Evolutionary conservation across 2,797 vertebrate species (phyloP).

Genomic region (Pachyuromys duprasi): DNA sequence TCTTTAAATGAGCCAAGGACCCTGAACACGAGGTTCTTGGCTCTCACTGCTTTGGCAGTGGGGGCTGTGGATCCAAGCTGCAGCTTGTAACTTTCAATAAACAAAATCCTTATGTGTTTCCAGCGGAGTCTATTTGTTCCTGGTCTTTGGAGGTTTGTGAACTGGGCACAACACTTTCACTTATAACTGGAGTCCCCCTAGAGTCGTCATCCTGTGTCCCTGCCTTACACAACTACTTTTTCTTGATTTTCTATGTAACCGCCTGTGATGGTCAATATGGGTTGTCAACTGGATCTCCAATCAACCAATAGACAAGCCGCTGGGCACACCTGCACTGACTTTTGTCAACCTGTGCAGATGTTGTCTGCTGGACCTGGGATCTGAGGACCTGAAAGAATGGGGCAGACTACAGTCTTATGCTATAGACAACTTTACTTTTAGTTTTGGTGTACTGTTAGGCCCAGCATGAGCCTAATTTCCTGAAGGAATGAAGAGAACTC

Average conservation of each 20-base stretch:
- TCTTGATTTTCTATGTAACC: neutral
- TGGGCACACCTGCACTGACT: neutral
- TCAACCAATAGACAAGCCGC: neutral
- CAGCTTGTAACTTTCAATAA: no score
- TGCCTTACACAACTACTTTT: neutral
- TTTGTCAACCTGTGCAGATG: neutral
- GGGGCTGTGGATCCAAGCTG: no score
- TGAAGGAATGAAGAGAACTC: no score
- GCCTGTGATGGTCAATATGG: neutral
- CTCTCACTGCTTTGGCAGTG: no score
- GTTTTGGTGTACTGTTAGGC: neutral
- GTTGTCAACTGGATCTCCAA: neutral
- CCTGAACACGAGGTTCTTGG: no score
- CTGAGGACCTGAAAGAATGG: neutral
- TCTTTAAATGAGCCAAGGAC: no score
- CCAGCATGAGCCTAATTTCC: no score
- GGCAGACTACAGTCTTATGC: neutral
- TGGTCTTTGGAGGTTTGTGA: no score
- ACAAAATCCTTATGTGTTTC: no score
- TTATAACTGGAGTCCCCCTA: neutral
- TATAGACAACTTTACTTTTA: neutral
- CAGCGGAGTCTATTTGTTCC: no score
- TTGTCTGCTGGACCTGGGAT: neutral
- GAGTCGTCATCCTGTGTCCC: neutral
- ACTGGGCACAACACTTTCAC: no score